Base-by-base conservation (phyloP, 2,888 invertebrate genomes). In the Actias luna region DNA sequence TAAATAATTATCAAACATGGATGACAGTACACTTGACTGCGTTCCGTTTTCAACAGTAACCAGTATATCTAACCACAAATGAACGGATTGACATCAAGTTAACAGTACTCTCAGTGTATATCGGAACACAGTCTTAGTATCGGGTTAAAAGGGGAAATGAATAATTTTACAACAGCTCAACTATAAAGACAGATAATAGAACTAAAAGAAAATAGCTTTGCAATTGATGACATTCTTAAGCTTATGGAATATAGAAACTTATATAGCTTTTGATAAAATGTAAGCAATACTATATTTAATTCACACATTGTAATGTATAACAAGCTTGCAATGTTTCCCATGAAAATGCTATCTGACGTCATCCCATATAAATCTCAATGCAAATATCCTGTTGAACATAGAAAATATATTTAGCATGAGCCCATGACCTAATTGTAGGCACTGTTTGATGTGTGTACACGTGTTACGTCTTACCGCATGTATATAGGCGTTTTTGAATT, bases 381-480 rank as follows among this genome's bases (percentile, higher is more conserved):
- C 29, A 29, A 55, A 55, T 55, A 55, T 55, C 55, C 55, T 55
- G 55, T 55, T 55, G 14, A 55, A 29, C 55, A 29, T 29, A 55
- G 29, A 55, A 55, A 55, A 55, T 22, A 55, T 29, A 29, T 55
- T 55, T 55, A 29, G 55, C 55, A 29, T 5, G 29, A 55, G 55
- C 29, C 55, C 55, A 29, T 55, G 55, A 55, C 55, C 55, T 55
- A 55, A 55, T 55, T 55, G 7, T 55, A 29, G 27, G 55, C 55
- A 55, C n/a, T 5, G 29, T 29, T 55, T 29, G 27, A 29, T 29
- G 7, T n/a, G n/a, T n/a, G n/a, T 55, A 29, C 55, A 55, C 29
- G 55, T 55, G 55, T 10, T 7, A 10, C 29, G 55, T 22, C 25
- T 50, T 29, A 18, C 16, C 55, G 29, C n/a, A 29, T 55, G 55